These are phyloP conservation scores for Amazona vittata DNA, from an alignment of 2,113 vertebrate species.

Conservation along the genomic window DNA sequence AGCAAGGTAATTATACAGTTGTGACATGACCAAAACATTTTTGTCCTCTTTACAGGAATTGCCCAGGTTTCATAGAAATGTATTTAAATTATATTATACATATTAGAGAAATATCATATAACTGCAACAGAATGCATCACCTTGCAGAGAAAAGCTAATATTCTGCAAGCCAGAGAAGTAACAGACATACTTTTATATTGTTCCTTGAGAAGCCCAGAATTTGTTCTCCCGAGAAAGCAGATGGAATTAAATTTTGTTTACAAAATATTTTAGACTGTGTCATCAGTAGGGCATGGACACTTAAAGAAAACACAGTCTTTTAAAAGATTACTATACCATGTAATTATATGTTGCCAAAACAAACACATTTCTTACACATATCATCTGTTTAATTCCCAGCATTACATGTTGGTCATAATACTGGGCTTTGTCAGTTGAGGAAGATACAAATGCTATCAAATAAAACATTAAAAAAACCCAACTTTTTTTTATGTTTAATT, in stretches of 20 bases:
- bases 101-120: background rate
- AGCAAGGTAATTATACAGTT: conserved; percentile 4
- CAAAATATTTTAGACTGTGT: background rate
- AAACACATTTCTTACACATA: background rate
- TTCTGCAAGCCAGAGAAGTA: background rate
- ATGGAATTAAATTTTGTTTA: background rate
- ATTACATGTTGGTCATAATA: background rate
- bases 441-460: conserved; percentile 16
- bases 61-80: background rate
- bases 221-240: background rate
- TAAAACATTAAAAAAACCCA: background rate
- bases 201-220: background rate
- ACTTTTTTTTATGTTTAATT: conserved; percentile 62
- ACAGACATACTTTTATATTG: background rate
- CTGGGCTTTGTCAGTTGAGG: background rate
- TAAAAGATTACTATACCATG: background rate
- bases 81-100: background rate
- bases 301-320: background rate
- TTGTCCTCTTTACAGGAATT: background rate
- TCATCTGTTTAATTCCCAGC: conserved; percentile 4
- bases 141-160: background rate
- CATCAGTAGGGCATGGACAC: background rate
- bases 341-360: conserved; percentile 16
- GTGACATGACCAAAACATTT: background rate
- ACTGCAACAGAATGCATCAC: background rate